Evolutionary conservation across 2,113 vertebrate species (phyloP).

Genomic region (Ariopsis seemanni): DNA sequence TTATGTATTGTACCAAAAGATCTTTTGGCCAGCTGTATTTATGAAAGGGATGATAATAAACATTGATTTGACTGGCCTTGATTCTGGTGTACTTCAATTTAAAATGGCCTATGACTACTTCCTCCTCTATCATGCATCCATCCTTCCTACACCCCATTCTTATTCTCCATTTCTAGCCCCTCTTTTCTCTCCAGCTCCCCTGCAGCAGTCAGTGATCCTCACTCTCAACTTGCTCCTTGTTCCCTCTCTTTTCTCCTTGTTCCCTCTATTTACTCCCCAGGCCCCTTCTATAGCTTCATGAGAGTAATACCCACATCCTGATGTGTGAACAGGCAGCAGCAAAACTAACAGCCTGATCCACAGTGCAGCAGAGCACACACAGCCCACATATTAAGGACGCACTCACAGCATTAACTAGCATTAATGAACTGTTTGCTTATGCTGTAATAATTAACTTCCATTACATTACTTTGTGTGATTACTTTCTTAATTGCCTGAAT

Average conservation of each 20-base stretch:
- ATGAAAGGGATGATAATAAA: not conserved
- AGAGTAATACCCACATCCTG: conserved; percentile 73
- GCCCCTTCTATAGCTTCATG: conserved; percentile 55
- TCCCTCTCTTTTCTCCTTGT: conserved; percentile 3
- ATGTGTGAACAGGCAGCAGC: conserved; percentile 73
- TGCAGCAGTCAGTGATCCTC: conserved; percentile 20
- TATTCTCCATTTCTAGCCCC: not conserved
- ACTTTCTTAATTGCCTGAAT: conserved; percentile 99
- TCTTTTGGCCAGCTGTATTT: not conserved
- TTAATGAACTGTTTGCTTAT: conserved; percentile 99
- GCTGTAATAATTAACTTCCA: conserved; percentile 99
- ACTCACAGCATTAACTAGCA: conserved; percentile 98
- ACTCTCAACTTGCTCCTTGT: conserved; percentile 14
- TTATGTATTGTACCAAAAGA: not conserved
- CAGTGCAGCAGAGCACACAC: conserved; percentile 81
- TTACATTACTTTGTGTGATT: conserved; percentile 99
- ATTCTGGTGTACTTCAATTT: not conserved
- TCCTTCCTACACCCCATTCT: not conserved
- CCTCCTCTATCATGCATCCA: not conserved
- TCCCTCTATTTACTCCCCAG: conserved; percentile 11
- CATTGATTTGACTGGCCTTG: not conserved
- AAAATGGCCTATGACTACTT: not conserved
- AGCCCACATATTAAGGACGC: conserved; percentile 97
- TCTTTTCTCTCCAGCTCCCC: not conserved
- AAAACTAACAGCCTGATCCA: conserved; percentile 61